Evolutionary conservation across 2,888 invertebrate genomes (phyloP), one percentile per base, ranked within the genome.

Genomic region (Coelinius sp.): DNA sequence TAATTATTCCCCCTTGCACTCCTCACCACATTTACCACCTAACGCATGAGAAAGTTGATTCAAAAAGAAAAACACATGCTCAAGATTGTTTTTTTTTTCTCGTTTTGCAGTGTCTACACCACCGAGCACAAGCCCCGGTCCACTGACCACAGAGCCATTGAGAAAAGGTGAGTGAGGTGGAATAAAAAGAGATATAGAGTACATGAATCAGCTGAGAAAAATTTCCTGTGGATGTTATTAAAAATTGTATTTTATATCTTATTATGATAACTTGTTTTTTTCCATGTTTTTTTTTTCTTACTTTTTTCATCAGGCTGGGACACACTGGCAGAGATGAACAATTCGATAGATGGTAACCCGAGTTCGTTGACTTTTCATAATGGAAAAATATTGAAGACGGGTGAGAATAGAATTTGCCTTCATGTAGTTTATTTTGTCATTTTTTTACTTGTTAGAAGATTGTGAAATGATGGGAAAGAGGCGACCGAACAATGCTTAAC

Each of bases 71-170:
- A 27, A 31, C 10, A 31, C 25, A 25, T 44, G 24, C 8, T n/a
- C n/a, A n/a, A 14, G n/a, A n/a, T n/a, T 2, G 14, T 8, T 24
- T 24, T 53, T 63, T 63, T 25, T 56, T 56, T 82, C 77, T 79
- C 76, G 74, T 79, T 78, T 88, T 88, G 71, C 88, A 95, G 95
- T 93, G 82, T 94, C 95, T 38, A 91, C 92, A 78, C 94, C 95
- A 68, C 95, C 95, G 64, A 94, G 94, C 71, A 95, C 95, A 66
- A 92, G 93, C 77, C 93, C 94, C 71, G 92, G 92, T 83, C 94
- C 94, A 59, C 92, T 92, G 74, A 94, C 94, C 72, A 92, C 92
- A 70, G 91, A 91, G 81, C 89, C 91, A 74, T 86, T 89, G 71
- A 88, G 88, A 73, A 86, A 85, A 84, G 83, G 87, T 86, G 75